Evolutionary conservation across 2,797 vertebrate genomes (phyloP), one percentile per base, ranked within the genome.

Genomic region (Gephyroberyx darwinii): DNA sequence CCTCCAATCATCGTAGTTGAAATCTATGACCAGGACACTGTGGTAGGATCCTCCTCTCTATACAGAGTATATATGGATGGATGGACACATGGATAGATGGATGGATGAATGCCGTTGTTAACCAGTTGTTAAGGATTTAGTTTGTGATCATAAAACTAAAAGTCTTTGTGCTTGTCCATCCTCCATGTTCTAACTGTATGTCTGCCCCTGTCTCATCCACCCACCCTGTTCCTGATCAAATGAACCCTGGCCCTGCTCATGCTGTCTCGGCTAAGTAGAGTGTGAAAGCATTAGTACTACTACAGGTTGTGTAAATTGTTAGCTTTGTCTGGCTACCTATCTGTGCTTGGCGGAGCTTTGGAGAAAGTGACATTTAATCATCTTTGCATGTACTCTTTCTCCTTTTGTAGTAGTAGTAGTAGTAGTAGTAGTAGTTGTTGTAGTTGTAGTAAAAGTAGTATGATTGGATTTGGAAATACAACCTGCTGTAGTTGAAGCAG

Each of bases 1-100:
- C 98, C 98, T 9, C 98, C 98, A 3, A 98, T 99, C 66, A 96
- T 98, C 1, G 97, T 99, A 82, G 96, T 99, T 1, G 98, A 99
- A 89, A 86, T 99, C 91, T 99, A 98, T 0, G 98, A 99, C 80
- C 97, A 99, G 85, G 98, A 99, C 90, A 95, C 94, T 0, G 94
- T 99, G 95, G 98, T 99, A 84, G 82, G 93, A 65, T 50, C 16
- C 31, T n/a, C 0, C 9, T 63, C 8, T 13, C 35, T 37, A 37
- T 6, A 37, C 1, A 37, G 1, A 26, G 6, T 7, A 37, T 31
- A 0, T 22, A 17, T 35, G 4, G 64, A 47, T 53, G 20, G 64
- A 66, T 26, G 12, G 6, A 77, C 48, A 41, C 26, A 20, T n/a
- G 8, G 20, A 4, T 26, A 12, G 8, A 75, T 58, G 8, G 5